Evolutionary conservation across 2,888 invertebrate genomes (phyloP), one percentile per base, ranked within the genome.

Genomic region (Acholoe squamosa): DNA sequence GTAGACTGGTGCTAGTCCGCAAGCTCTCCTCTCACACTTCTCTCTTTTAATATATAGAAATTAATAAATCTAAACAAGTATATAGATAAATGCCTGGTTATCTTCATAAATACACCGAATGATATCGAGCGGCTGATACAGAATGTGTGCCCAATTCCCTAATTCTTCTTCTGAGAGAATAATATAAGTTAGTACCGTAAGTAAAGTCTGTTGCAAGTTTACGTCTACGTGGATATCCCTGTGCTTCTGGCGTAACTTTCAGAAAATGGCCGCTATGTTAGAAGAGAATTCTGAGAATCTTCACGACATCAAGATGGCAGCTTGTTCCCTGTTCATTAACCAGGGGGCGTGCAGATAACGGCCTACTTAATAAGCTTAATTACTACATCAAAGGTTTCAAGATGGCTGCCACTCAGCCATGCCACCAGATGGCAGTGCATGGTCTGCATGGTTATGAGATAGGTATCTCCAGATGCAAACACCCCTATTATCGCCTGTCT

Each of bases 401-500:
- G 80, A 25, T 22, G 34, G n/a, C 0, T n/a, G 34, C 80, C 34
- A 16, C 80, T 16, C 22, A 12, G 0, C 14, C 33, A 7, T 76
- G 80, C 80, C 80, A 80, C 80, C 80, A 80, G 34, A 43, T 80
- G 80, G 33, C 80, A 0, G 12, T 43, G n/a, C 22, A 43, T 43
- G 43, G 43, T 43, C 5, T 43, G 43, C 43, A 43, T 43, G 43
- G 80, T 14, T 19, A 25, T 19, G 22, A 80, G 80, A 80, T 80
- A 80, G 34, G 43, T 16, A 80, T 80, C 80, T 33, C 80, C 71
- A 71, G 71, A 71, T 28, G 71, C 31, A 25, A 71, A n/a, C 28
- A n/a, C 14, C 28, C 71, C 31, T 71, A 71, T 76, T 76, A 76
- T 76, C 76, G 76, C 76, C 61, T 61, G n/a, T 19, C 61, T n/a